phyloP scores from a whole-genome alignment of 2,113 vertebrate genomes.

The Larimichthys polyactis region DNA sequence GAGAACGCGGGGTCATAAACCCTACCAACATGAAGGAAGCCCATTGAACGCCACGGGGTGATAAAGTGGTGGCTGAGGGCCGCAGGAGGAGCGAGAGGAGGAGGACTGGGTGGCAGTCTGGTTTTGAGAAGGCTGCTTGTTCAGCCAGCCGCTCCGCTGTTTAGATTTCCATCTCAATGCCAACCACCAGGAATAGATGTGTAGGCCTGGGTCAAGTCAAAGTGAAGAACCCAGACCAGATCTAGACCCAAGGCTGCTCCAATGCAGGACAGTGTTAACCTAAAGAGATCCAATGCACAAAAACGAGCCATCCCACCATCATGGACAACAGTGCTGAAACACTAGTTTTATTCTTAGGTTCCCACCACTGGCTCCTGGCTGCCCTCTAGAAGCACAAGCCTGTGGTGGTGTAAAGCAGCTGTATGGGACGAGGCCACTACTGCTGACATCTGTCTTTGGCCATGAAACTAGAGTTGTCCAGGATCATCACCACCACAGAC shows the following conservation, averaged over 20 bases:
- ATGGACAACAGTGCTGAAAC: slow-evolving; percentile 61
- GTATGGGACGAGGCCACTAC: slow-evolving; percentile 50
- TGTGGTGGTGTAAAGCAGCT: slow-evolving; percentile 74
- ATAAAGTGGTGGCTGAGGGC: slow-evolving; percentile 64
- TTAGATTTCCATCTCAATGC: slow-evolving; percentile 83
- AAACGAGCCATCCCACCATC: slow-evolving; percentile 57
- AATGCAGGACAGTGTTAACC: slow-evolving; percentile 34
- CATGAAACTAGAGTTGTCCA: slow-evolving; percentile 70
- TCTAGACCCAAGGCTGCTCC: slow-evolving; percentile 12
- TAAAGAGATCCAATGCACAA: slow-evolving; percentile 32
- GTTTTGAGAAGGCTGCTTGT: slow-evolving; percentile 81
- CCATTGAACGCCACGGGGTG: slow-evolving; percentile 77
- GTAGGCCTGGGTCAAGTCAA: slow-evolving; percentile 36
- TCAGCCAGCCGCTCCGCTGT: slow-evolving; percentile 68
- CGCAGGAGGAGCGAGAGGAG: slow-evolving; percentile 43
- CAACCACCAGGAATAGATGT: slow-evolving; percentile 73
- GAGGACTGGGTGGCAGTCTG: slow-evolving; percentile 56
- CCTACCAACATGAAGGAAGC: slow-evolving; percentile 75
- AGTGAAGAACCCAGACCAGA: slow-evolving; percentile 37
- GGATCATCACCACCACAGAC: slow-evolving; percentile 74
- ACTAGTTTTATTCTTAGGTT: slow-evolving; percentile 79
- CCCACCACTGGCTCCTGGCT: slow-evolving; percentile 71
- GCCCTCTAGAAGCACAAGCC: slow-evolving; percentile 62
- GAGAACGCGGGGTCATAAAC: slow-evolving; percentile 78
- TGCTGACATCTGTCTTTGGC: slow-evolving; percentile 77